Evolutionary conservation across 2,113 vertebrate genomes (phyloP).

Genomic region (Hipposideros armiger): DNA sequence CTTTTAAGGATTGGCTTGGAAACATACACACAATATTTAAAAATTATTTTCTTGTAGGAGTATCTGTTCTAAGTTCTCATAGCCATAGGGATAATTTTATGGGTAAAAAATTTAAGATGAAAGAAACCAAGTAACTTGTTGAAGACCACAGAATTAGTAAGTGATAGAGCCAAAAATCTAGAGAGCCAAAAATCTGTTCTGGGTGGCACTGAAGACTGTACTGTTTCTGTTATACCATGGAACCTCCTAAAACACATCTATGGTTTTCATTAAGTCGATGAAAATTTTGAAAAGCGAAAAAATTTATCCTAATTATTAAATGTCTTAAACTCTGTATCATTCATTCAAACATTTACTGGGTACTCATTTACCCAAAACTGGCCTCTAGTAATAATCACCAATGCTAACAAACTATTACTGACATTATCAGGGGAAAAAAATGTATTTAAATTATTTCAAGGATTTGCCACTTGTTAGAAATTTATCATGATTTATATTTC

Average conservation of each 20-base stretch:
- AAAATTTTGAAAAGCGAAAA: background rate
- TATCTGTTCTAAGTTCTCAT: constrained; percentile 30
- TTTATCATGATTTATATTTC: background rate
- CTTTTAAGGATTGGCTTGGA: background rate
- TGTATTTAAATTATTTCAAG: background rate
- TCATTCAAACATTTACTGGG: background rate
- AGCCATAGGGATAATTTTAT: background rate
- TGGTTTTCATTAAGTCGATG: constrained; percentile 2
- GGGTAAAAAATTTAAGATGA: background rate
- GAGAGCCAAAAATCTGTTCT: background rate
- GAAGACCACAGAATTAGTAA: background rate
- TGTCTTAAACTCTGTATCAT: background rate
- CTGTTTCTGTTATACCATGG: background rate
- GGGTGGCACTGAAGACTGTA: background rate
- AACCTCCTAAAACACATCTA: background rate
- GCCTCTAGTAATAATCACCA: background rate
- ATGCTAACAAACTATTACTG: background rate
- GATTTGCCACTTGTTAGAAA: background rate
- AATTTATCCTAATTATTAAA: constrained; percentile 2
- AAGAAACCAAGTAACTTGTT: background rate
- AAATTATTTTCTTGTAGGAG: background rate
- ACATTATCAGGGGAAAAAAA: background rate
- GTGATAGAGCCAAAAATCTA: background rate
- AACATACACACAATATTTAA: constrained; percentile 1
- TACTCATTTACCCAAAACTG: background rate